phyloP scores from a whole-genome alignment of 2,888 invertebrate species.

The Amphipoea oculea region DNA sequence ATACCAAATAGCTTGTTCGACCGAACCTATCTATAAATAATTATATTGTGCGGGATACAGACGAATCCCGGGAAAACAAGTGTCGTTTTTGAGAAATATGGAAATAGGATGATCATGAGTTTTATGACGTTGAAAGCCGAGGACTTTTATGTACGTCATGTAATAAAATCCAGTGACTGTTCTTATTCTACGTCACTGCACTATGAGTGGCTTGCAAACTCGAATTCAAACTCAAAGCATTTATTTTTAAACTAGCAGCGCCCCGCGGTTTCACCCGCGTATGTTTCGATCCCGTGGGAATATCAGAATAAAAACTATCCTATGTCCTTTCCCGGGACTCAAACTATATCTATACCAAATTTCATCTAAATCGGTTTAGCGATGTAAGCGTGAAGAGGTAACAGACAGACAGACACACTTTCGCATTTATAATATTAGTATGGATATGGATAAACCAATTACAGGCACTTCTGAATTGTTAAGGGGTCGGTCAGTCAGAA shows the following conservation, averaged over 20 bases:
- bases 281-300: too few relatives aligned
- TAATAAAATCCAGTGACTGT: constrained; percentile 3
- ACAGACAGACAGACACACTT: too few relatives aligned
- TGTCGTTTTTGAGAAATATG: background rate
- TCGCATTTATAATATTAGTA: too few relatives aligned
- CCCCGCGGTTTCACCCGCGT: too few relatives aligned
- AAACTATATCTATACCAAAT: too few relatives aligned
- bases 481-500: background rate
- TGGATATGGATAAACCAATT: background rate
- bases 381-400: too few relatives aligned
- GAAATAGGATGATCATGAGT: background rate
- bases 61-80: background rate
- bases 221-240: background rate
- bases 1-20: too few relatives aligned
- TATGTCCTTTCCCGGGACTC: too few relatives aligned
- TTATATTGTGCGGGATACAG: background rate
- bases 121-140: constrained; percentile 4
- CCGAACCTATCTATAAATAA: background rate
- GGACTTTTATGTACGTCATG: background rate
- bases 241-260: background rate
- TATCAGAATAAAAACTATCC: too few relatives aligned
- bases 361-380: too few relatives aligned
- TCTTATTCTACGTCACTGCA: background rate
- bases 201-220: background rate
- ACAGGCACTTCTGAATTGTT: too few relatives aligned